These are phyloP conservation scores for Oophaga pumilio DNA, from an alignment of 2,113 vertebrate genomes.

Conservation along the genomic window DNA sequence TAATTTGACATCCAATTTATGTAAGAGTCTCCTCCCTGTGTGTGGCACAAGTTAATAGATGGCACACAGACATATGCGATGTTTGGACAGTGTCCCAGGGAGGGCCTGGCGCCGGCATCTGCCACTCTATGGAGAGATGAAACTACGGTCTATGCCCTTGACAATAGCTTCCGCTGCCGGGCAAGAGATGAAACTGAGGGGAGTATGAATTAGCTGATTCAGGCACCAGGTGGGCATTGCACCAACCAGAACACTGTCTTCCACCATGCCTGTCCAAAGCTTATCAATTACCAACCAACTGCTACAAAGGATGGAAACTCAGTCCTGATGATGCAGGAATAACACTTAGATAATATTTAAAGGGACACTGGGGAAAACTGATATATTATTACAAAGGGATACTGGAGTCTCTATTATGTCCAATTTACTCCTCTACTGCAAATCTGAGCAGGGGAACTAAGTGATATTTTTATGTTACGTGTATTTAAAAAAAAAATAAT, in stretches of 20 bases:
- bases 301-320: background rate
- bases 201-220: background rate
- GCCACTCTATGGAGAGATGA: conserved; percentile 18
- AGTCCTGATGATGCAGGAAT: background rate
- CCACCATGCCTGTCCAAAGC: background rate
- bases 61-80: conserved; percentile 39
- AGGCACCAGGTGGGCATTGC: background rate
- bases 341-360: background rate
- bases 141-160: conserved; percentile 23
- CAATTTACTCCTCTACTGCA: too few species aligned
- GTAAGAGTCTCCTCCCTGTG: conserved; percentile 37
- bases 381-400: background rate
- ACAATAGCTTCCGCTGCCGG: conserved; percentile 25
- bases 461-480: too few species aligned
- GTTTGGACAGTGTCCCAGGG: conserved; percentile 49
- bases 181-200: background rate
- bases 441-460: too few species aligned
- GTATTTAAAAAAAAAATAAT: too few species aligned
- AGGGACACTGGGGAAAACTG: background rate
- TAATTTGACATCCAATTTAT: conserved; percentile 27
- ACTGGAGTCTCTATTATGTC: too few species aligned
- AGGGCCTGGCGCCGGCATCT: conserved; percentile 46
- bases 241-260: background rate
- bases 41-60: conserved; percentile 50
- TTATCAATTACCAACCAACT: background rate